Percentiles rank a stretch among this genome's conserved stretches.
These are phyloP conservation scores for Hecatera dysodea DNA, from an alignment of 2,888 invertebrate species.

Conservation along the genomic window DNA sequence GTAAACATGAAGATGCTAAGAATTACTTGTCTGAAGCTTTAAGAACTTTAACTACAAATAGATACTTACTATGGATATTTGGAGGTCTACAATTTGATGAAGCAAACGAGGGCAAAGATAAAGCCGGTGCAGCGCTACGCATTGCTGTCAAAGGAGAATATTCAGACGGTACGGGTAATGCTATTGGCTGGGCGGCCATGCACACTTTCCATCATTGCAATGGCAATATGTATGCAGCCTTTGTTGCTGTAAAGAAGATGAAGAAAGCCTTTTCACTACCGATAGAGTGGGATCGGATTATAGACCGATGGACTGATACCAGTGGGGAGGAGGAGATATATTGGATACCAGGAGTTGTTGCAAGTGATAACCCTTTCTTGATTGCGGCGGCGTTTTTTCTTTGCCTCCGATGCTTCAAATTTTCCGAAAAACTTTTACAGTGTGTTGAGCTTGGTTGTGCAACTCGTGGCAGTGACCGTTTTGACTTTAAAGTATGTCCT, in stretches of 20 bases:
- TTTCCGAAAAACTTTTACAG: conserved; percentile 77
- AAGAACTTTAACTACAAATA: conserved; percentile 75
- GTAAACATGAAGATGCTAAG: conserved; percentile 75
- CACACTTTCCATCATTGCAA: conserved; percentile 81
- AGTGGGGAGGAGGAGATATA: conserved; percentile 85
- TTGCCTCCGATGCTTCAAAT: conserved; percentile 83
- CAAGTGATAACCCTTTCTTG: conserved; percentile 78
- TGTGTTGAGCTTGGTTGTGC: conserved; percentile 80
- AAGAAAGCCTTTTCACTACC: conserved; percentile 81
- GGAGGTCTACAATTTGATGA: conserved; percentile 81
- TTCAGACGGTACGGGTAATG: conserved; percentile 83
- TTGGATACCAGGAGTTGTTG: conserved; percentile 80
- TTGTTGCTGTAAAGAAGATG: conserved; percentile 83
- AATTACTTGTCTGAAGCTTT: conserved; percentile 77
- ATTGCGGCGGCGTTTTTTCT: conserved; percentile 86
- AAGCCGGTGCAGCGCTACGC: conserved; percentile 81
- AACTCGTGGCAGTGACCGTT: conserved; percentile 72
- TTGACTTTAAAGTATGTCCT: conserved; percentile 58
- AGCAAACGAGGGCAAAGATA: conserved; percentile 67
- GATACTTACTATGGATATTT: conserved; percentile 83
- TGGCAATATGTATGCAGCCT: conserved; percentile 76
- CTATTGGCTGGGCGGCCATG: conserved; percentile 86
- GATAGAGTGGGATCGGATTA: conserved; percentile 79
- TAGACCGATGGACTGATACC: conserved; percentile 78
- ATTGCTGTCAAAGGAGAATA: conserved; percentile 82